Conservation (phyloP, 2,888 invertebrate species). For the Vanessa cardui region DNA sequence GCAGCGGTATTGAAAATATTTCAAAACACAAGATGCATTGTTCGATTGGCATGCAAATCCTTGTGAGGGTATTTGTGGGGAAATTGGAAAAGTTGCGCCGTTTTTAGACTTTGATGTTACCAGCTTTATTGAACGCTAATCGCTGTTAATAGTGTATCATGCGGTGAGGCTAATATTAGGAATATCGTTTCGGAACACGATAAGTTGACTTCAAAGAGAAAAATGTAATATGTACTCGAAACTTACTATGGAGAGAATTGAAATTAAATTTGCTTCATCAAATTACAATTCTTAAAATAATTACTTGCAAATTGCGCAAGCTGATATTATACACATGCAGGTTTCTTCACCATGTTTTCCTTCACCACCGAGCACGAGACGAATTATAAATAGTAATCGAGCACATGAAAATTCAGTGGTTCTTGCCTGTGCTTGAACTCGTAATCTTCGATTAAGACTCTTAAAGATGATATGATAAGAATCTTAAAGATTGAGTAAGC, state of each 20-base stretch:
- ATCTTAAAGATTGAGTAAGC: no score
- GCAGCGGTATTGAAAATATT: conserved; percentile 79
- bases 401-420: no score
- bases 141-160: conserved; percentile 43
- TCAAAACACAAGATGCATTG: conserved; percentile 70
- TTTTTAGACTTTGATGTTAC: conserved; percentile 64
- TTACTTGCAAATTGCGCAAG: no score
- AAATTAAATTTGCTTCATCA: conserved; percentile 1
- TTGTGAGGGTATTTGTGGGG: conserved; percentile 69
- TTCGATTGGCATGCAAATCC: conserved; percentile 75
- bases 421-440: no score
- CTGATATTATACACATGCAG: no score
- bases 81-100: conserved; percentile 78
- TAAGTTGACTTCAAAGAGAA: conserved; percentile 21
- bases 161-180: conserved; percentile 31
- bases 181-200: conserved; percentile 9
- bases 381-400: no score
- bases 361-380: no score
- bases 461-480: no score
- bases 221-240: conserved; percentile 15
- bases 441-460: no score
- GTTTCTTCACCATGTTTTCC: no score
- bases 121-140: conserved; percentile 60
- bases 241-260: neutral
- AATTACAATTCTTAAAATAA: neutral